A percentile compares a stretch with the other conserved stretches of the same genome.
phyloP scores from a whole-genome alignment of 2,888 invertebrate species.

The Zaprionus lineosus region DNA sequence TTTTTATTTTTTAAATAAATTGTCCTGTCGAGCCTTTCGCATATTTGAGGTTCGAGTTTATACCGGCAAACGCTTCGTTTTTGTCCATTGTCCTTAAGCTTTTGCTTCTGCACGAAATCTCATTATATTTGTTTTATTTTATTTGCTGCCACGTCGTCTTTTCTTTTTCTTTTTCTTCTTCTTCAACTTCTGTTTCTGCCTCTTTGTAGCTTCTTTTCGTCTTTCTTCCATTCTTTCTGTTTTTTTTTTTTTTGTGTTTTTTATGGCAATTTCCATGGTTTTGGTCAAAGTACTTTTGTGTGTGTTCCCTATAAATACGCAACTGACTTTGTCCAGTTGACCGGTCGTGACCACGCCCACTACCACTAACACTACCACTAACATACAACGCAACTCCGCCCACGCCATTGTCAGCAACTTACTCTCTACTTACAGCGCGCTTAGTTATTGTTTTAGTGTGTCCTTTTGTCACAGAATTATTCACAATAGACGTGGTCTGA shows the following conservation, averaged over 20 bases:
- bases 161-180: conserved; percentile 39
- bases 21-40: too few relatives aligned
- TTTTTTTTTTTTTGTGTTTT: conserved; percentile 12
- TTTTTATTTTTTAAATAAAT: too few relatives aligned
- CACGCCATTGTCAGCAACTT: conserved; percentile 70
- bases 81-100: background rate
- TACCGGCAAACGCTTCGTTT: background rate
- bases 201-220: conserved; percentile 30
- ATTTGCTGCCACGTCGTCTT: conserved; percentile 62
- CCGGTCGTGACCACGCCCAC: conserved; percentile 4
- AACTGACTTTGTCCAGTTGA: conserved; percentile 41
- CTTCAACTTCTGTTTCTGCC: conserved; percentile 21
- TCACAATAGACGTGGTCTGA: conserved; percentile 66
- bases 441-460: conserved; percentile 78
- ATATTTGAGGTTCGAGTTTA: too few relatives aligned
- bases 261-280: conserved; percentile 46
- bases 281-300: conserved; percentile 50
- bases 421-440: conserved; percentile 73
- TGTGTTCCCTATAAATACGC: conserved; percentile 9
- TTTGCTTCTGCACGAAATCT: conserved; percentile 75
- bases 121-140: conserved; percentile 80
- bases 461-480: conserved; percentile 74
- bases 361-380: background rate
- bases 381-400: conserved; percentile 13
- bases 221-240: conserved; percentile 17